Evolutionary conservation across 2,113 vertebrate species (phyloP).

Genomic region (Rhagologus leucostigma): DNA sequence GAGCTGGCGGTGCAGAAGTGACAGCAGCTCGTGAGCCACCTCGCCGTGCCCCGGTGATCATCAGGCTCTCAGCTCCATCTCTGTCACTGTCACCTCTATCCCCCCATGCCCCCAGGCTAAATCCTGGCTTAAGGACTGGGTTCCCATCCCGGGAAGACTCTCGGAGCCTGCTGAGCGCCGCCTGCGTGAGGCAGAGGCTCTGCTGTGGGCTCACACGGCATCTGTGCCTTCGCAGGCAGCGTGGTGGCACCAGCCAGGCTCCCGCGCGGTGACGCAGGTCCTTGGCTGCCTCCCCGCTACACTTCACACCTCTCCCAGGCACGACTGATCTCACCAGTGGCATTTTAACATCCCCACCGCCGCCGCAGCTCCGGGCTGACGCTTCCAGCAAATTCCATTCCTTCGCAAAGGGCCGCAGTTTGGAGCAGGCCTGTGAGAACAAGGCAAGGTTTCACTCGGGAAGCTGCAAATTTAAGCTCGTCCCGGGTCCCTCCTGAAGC

Average conservation of each 20-base stretch:
- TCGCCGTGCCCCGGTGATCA: fast-evolving
- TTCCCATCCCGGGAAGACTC: background rate
- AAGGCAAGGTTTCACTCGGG: background rate
- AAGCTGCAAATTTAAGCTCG: background rate
- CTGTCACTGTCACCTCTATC: background rate
- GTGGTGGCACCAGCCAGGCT: background rate
- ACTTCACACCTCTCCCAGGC: conserved; percentile 51
- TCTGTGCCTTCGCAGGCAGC: conserved; percentile 1
- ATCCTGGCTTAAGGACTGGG: background rate
- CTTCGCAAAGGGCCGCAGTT: background rate
- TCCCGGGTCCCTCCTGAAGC: background rate
- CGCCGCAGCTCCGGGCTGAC: conserved; percentile 12
- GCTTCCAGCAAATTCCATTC: conserved; percentile 25
- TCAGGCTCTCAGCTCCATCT: background rate
- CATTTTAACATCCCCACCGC: conserved; percentile 41
- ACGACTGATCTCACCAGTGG: conserved; percentile 41
- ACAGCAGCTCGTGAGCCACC: background rate
- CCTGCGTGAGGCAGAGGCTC: background rate
- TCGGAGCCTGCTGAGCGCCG: background rate
- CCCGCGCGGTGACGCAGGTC: conserved; percentile 37
- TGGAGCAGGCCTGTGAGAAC: background rate
- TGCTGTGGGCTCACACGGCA: background rate
- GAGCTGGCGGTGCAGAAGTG: background rate
- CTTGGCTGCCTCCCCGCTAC: conserved; percentile 36
- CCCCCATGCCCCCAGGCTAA: fast-evolving